Percentiles rank a stretch among this genome's conserved stretches.
Conservation (phyloP, 2,888 invertebrate species). For the Papilio elwesi region DNA sequence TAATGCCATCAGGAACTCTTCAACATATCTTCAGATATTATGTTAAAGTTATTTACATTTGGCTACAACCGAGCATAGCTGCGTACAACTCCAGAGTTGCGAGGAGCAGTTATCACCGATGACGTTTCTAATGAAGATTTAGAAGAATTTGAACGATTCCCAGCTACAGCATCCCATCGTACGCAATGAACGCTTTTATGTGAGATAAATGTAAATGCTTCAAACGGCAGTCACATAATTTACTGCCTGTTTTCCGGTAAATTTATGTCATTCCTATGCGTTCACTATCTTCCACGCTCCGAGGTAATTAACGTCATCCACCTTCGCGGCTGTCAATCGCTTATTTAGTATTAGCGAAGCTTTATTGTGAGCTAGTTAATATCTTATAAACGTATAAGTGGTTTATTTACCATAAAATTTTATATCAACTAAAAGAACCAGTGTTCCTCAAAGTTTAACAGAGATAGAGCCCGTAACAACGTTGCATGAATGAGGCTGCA, state of each 20-base stretch:
- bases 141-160: conserved; percentile 3
- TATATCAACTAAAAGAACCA: too few relatives aligned
- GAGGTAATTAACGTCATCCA: conserved; percentile 17
- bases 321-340: conserved; percentile 8
- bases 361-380: conserved; percentile 14
- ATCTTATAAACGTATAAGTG: neutral
- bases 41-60: too few relatives aligned
- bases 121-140: conserved; percentile 5
- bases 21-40: too few relatives aligned
- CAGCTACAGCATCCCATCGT: neutral
- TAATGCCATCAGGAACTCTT: too few relatives aligned
- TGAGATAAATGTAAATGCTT: conserved; percentile 24
- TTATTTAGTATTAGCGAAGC: conserved; percentile 24
- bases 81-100: neutral
- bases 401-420: neutral
- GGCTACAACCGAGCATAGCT: too few relatives aligned
- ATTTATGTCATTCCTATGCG: conserved; percentile 32
- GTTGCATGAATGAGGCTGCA: too few relatives aligned
- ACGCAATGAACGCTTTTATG: neutral
- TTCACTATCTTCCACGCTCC: conserved; percentile 16
- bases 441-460: too few relatives aligned
- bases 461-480: too few relatives aligned
- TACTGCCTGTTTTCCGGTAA: conserved; percentile 20
- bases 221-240: conserved; percentile 33
- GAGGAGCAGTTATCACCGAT: neutral